Conservation (phyloP, 2,888 invertebrate genomes). For the Drosophila stalkeri region DNA sequence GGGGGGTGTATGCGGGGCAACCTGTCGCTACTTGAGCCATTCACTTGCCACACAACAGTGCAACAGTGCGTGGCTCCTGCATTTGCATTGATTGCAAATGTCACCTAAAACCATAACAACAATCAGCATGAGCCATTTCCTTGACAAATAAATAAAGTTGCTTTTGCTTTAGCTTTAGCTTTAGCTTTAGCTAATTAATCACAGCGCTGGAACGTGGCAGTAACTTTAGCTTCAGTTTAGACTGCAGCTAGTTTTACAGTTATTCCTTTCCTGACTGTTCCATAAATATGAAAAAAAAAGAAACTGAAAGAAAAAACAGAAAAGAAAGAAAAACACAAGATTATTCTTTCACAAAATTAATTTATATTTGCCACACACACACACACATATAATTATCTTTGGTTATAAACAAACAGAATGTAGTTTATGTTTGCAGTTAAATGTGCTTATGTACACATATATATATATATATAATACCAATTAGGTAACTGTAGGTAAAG, state of each 20-base stretch:
- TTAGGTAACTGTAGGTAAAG: slow-evolving; percentile 32
- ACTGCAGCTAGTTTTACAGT: neutral
- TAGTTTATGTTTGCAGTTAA: neutral
- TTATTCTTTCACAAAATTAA: neutral
- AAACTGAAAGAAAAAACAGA: no score
- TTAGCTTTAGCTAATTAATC: slow-evolving; percentile 40
- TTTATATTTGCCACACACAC: slow-evolving; percentile 13
- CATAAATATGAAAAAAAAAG: neutral
- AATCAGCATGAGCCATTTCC: slow-evolving; percentile 32
- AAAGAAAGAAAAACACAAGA: neutral
- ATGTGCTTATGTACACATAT: neutral
- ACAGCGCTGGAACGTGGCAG: slow-evolving; percentile 10
- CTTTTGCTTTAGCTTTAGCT: slow-evolving; percentile 34
- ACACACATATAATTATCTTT: neutral
- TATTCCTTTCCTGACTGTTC: neutral
- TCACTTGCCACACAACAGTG: slow-evolving; percentile 51
- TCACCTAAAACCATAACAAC: slow-evolving; percentile 38
- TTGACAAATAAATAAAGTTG: slow-evolving; percentile 21
- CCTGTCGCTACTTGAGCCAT: slow-evolving; percentile 68
- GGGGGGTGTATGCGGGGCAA: no score
- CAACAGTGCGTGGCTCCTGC: slow-evolving; percentile 53
- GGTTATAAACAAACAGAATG: slow-evolving; percentile 7
- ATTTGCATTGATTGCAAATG: slow-evolving; percentile 53
- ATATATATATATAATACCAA: slow-evolving; percentile 21
- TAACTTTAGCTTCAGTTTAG: neutral